phyloP scores from a whole-genome alignment of 2,113 vertebrate species.

The Anser brachyrhynchus region DNA sequence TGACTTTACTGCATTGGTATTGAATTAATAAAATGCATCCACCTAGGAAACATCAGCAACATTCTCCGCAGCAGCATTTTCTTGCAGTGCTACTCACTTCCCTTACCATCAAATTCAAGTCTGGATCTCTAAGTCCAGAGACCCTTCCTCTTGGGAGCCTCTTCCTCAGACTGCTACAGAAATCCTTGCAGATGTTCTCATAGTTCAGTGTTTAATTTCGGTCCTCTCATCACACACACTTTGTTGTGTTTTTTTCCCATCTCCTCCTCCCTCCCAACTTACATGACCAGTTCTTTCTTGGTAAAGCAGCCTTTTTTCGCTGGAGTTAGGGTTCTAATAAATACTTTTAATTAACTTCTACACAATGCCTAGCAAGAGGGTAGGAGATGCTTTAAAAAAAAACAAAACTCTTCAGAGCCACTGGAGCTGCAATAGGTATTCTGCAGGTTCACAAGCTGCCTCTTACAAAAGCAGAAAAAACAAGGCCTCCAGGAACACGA shows the following conservation, averaged over 20 bases:
- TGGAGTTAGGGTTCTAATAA: not conserved
- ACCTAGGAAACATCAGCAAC: not conserved
- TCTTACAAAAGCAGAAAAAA: not conserved
- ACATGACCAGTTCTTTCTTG: not conserved
- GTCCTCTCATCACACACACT: not conserved
- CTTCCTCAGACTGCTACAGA: not conserved
- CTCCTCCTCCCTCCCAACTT: not conserved
- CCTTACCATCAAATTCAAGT: not conserved
- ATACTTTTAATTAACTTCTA: not conserved
- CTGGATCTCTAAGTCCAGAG: not conserved
- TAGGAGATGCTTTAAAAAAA: not conserved
- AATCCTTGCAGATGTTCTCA: not conserved
- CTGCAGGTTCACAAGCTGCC: not conserved
- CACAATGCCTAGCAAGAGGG: not conserved
- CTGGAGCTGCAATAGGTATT: not conserved
- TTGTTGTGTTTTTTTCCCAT: not conserved
- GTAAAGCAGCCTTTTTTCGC: not conserved
- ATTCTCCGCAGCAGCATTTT: not conserved
- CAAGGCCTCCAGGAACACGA: not conserved
- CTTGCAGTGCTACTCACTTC: not conserved
- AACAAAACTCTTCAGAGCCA: not conserved
- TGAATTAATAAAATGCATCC: rapidly evolving
- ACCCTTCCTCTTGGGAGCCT: not conserved
- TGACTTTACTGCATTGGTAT: not conserved
- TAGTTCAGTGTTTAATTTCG: not conserved